These are phyloP conservation scores for Apodemia duryi DNA, from an alignment of 2,888 invertebrate genomes.

Conservation along the genomic window DNA sequence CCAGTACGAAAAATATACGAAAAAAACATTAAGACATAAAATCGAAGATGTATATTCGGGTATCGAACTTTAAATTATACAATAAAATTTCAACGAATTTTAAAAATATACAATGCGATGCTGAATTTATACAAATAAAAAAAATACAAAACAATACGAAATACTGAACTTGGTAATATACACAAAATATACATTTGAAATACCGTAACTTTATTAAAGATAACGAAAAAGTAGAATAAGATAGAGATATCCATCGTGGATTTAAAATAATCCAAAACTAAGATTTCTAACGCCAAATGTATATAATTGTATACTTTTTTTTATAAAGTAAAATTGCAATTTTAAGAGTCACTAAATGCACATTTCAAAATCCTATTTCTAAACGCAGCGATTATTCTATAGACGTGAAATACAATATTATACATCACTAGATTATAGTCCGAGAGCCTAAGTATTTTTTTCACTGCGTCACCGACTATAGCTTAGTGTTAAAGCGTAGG, in stretches of 20 bases:
- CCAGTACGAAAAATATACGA: constrained; percentile 70
- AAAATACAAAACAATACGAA: constrained; percentile 40
- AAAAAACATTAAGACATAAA: constrained; percentile 54
- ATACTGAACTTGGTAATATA: constrained; percentile 54
- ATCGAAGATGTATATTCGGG: constrained; percentile 57
- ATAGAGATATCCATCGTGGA: constrained; percentile 1
- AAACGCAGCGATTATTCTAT: constrained; percentile 28
- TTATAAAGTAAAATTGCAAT: constrained; percentile 10
- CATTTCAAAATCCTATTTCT: constrained; percentile 32
- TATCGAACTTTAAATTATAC: constrained; percentile 73
- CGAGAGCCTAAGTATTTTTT: constrained; percentile 10
- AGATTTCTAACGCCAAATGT: constrained; percentile 6
- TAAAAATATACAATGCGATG: constrained; percentile 44
- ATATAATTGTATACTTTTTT: constrained; percentile 12
- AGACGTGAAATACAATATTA: constrained; percentile 28
- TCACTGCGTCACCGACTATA: constrained; percentile 21
- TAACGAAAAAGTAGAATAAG: not conserved
- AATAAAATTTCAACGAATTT: constrained; percentile 68
- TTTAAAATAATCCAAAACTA: not conserved
- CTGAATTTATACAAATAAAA: too few relatives aligned
- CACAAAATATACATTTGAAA: constrained; percentile 45
- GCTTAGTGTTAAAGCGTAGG: constrained; percentile 43
- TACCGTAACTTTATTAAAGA: constrained; percentile 21
- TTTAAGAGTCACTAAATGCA: constrained; percentile 39
- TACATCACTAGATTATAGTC: constrained; percentile 25